Base-by-base conservation (phyloP, 37 sponge, comb jelly and placozoan species). In the Eunapius fragilis region DNA sequence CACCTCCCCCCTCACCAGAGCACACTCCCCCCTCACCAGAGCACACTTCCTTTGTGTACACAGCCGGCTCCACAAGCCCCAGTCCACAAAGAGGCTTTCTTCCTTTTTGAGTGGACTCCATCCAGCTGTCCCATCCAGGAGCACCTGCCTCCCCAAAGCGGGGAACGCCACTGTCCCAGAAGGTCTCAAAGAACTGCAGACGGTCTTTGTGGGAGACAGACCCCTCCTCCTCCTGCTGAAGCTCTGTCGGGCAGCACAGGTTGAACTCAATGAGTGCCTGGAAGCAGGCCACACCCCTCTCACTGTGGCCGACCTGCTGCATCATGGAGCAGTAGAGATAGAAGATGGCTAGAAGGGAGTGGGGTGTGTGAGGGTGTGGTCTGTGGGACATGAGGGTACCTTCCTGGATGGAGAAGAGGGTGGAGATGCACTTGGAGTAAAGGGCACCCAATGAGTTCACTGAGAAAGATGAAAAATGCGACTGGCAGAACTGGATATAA, bases 181-280 rank as follows among this genome's bases (percentile, higher is more conserved):
- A 96, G 12, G 91, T 48, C 80, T 92, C 97, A 50, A 96, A 83
- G 37, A 87, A 92, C 31, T 78, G 79, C 19, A 82, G 6, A 11
- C 76, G 36, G 3, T 81, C 76, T 50, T 72, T 87, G 27, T 26
- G 32, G 3, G 82, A 69, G 30, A n/a, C n/a, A n/a, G n/a, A n/a
- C n/a, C n/a, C n/a, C n/a, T n/a, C n/a, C n/a, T n/a, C n/a, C n/a
- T n/a, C n/a, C n/a, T n/a, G n/a, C n/a, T n/a, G n/a, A n/a, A 94
- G 70, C 47, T 85, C 75, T 14, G 70, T 38, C 26, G 97, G 95
- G 74, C 75, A 70, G 67, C 84, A 86, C 23, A 91, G 78, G 88
- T 91, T 96, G 86, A 94, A 94, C 75, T 96, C 97, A 3, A 96
- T 26, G 47, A 93, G 71, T n/a, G 97, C 97, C 68, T 96, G 97